These are phyloP conservation scores for Betta splendens DNA, from an alignment of 2,797 vertebrate species.

Conservation along the genomic window DNA sequence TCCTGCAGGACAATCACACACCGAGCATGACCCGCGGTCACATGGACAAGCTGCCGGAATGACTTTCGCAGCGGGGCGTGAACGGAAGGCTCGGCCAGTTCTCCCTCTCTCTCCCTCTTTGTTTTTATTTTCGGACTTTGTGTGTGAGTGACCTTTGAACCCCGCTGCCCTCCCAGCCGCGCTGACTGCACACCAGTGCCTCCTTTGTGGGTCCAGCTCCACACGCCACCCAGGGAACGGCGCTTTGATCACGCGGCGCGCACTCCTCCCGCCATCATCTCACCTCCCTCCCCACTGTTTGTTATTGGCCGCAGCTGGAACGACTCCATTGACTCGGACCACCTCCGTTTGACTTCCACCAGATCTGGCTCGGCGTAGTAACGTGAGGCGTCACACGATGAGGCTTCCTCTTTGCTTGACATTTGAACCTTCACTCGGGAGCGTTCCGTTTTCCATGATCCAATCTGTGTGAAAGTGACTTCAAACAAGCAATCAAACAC, in stretches of 20 bases:
- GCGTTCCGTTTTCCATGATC: slow-evolving; percentile 18
- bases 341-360: slow-evolving; percentile 43
- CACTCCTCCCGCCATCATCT: slow-evolving; percentile 70
- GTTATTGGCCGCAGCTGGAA: slow-evolving; percentile 72
- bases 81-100: background rate
- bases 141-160: slow-evolving; percentile 28
- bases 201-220: slow-evolving; percentile 54
- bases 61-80: background rate
- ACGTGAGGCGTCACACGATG: background rate
- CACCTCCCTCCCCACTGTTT: slow-evolving; percentile 62
- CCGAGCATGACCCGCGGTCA: slow-evolving; percentile 26
- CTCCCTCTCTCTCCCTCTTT: background rate
- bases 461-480: slow-evolving; percentile 15
- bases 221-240: slow-evolving; percentile 50
- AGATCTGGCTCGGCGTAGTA: background rate
- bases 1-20: slow-evolving; percentile 36
- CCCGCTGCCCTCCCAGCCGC: slow-evolving; percentile 31
- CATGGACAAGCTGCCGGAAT: slow-evolving; percentile 7
- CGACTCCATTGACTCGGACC: slow-evolving; percentile 53
- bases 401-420: background rate
- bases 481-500: background rate
- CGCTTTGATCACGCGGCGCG: slow-evolving; percentile 71
- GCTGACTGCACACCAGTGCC: slow-evolving; percentile 39
- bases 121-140: slow-evolving; percentile 14
- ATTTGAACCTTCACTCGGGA: background rate